Conservation (phyloP, 2,113 vertebrate genomes). For the Emydura subglobosa region DNA sequence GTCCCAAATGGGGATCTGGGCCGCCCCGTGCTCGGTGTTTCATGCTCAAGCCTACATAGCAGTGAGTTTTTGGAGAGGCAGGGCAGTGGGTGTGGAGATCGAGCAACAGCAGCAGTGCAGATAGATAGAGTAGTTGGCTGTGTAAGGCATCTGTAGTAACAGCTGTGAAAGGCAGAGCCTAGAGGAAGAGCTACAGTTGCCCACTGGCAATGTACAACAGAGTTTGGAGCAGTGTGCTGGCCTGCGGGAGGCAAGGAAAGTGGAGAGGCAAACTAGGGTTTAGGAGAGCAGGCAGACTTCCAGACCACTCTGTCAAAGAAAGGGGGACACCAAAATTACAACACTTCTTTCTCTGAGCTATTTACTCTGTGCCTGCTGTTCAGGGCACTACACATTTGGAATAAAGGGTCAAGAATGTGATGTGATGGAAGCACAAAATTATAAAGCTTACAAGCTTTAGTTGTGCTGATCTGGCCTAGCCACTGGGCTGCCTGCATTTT, state of each 20-base stretch:
- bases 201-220: neutral
- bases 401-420: too few species aligned
- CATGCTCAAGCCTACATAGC: rapidly evolving
- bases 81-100: neutral
- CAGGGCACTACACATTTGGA: too few species aligned
- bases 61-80: rapidly evolving
- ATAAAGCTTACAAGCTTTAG: neutral
- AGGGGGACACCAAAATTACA: too few species aligned
- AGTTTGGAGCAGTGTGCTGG: neutral
- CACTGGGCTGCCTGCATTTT: neutral
- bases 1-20: neutral
- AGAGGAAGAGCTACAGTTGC: neutral
- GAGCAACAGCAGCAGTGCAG: neutral
- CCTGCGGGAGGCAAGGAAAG: neutral
- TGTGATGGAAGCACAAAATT: too few species aligned
- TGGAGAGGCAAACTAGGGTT: neutral
- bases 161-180: rapidly evolving
- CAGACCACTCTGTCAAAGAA: neutral
- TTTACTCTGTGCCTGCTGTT: too few species aligned
- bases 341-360: too few species aligned
- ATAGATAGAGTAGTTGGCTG: neutral
- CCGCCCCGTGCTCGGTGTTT: neutral
- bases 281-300: neutral
- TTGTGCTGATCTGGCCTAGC: neutral
- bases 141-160: rapidly evolving